Evolutionary conservation across 1,140 invertebrate species (phyloP), one percentile per base, ranked within the genome.

Genomic region (Protaetia brevitarsis): DNA sequence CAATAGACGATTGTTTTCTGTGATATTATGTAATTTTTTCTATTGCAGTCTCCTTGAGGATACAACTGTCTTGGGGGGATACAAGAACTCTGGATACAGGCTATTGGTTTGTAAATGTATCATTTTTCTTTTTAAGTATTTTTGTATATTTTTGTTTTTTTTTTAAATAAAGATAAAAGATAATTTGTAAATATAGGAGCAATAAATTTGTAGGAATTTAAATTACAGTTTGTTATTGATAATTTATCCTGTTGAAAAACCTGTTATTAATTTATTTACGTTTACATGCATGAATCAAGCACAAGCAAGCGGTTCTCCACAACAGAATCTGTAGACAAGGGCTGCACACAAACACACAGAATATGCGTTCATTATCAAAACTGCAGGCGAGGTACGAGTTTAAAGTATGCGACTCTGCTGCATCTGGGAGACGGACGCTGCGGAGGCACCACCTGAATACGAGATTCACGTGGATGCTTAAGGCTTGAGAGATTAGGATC

Each of bases 21-120:
- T 76, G 73, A 74, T 74, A 72, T 72, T 76, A 74, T 70, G 68
- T 70, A 68, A 34, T 66, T 74, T 76, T 76, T 76, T 76, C 64
- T 74, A 74, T 76, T 76, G 66, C 74, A 76, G 74, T 76, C 70
- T 64, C 71, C 66, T 66, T 70, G 19, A 16, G 57, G 31, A 51
- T 10, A 36, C 29, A 19, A 13, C 31, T 60, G 65, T 41, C 65
- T 57, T 51, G 64, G 69, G 69, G 67, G 69, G 67, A 60, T 63
- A 41, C 45, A 51, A 65, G 63, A 64, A 56, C 56, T 60, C 57
- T 58, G 61, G 65, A 65, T 65, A 62, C 67, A 64, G 65, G 58
- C 45, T 23, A 69, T 76, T 74, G 74, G 73, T 74, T 76, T 77
- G 75, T 77, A 66, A 77, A 73, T 73, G 66, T 73, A 71, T 69